A percentile compares a stretch with the other conserved stretches of the same genome.
phyloP scores from a whole-genome alignment of 2,113 vertebrate species.

The Phyllostomus discolor region DNA sequence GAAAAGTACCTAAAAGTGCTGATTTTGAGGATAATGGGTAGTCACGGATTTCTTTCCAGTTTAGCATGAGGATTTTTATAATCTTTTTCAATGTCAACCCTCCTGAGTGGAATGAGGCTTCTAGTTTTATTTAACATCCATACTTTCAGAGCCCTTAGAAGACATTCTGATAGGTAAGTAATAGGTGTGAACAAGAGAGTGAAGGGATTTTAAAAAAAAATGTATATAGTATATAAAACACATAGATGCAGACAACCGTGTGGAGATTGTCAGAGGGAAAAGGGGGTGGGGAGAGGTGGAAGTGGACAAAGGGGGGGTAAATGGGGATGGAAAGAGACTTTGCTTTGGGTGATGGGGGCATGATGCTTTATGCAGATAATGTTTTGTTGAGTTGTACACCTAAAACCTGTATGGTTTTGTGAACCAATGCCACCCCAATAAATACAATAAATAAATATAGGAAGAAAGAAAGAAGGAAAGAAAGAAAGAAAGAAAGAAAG shows the following conservation, averaged over 20 bases:
- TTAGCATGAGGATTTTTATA: neutral
- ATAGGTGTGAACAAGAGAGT: neutral
- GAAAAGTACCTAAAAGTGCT: neutral
- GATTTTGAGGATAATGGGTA: neutral
- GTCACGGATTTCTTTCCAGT: neutral
- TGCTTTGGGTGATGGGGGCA: neutral
- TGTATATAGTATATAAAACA: neutral
- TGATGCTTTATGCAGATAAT: neutral
- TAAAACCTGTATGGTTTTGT: neutral
- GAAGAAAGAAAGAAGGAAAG: no score
- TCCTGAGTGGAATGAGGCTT: neutral
- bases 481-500: neutral
- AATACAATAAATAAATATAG: neutral
- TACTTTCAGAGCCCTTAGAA: neutral
- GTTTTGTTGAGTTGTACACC: neutral
- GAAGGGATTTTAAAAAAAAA: neutral
- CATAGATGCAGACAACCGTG: neutral
- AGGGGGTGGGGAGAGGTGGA: neutral
- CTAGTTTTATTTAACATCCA: neutral
- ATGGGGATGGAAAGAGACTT: neutral
- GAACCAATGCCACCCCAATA: neutral
- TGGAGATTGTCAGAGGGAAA: neutral
- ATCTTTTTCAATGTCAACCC: neutral
- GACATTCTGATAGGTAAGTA: neutral
- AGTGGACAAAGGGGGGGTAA: neutral